A percentile compares a stretch with the other conserved stretches of the same genome.
These are phyloP conservation scores for Dione vanillae DNA, from an alignment of 2,888 invertebrate genomes.

Conservation along the genomic window DNA sequence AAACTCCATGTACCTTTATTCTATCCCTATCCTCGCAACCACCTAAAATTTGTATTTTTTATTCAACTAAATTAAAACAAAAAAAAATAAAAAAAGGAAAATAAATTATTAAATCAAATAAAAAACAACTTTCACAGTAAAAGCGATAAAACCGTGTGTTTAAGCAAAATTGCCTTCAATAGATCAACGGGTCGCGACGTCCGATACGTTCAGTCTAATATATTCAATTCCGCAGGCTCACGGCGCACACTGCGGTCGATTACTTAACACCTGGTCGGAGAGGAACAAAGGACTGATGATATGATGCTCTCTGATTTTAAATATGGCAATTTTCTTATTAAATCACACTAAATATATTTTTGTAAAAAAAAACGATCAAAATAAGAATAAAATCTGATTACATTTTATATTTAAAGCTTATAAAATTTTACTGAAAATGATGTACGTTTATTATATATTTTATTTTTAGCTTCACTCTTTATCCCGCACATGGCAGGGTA, in stretches of 20 bases:
- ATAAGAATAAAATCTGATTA: not conserved
- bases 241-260: constrained; percentile 31
- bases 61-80: not conserved
- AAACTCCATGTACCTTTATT: too few species aligned
- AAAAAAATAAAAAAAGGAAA: not conserved
- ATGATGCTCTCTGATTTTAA: constrained; percentile 16
- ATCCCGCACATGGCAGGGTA: too few species aligned
- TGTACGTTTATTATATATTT: too few species aligned
- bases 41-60: too few species aligned
- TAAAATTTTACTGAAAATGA: too few species aligned
- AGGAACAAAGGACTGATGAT: constrained; percentile 34
- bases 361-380: not conserved
- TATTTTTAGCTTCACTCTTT: too few species aligned
- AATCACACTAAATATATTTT: not conserved
- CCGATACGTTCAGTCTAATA: constrained; percentile 16
- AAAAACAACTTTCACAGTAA: not conserved
- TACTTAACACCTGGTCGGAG: constrained; percentile 36
- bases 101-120: not conserved
- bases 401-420: too few species aligned
- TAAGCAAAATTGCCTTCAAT: constrained; percentile 14
- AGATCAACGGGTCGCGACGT: constrained; percentile 11
- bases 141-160: not conserved
- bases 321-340: not conserved
- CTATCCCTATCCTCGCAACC: too few species aligned
- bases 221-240: constrained; percentile 28